Evolutionary conservation across 1,140 invertebrate genomes (phyloP).

Genomic region (Vollenhovia emeryi): DNA sequence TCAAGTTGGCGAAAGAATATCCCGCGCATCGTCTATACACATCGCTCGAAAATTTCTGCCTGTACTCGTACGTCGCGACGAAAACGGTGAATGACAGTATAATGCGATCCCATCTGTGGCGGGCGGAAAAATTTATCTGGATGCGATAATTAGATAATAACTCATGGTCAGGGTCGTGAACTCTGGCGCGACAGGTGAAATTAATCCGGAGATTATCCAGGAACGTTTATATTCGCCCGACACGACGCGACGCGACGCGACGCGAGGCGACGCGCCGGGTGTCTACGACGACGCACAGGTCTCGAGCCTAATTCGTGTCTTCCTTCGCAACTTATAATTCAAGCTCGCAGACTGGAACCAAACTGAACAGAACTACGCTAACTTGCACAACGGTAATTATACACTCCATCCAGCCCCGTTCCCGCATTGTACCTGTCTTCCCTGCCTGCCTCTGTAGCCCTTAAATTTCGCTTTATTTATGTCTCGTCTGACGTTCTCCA

Average conservation of each 20-base stretch:
- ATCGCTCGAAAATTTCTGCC: not conserved
- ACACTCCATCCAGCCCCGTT: slow-evolving; percentile 81
- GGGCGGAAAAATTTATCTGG: slow-evolving; percentile 32
- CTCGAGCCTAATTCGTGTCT: slow-evolving; percentile 84
- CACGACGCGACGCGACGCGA: slow-evolving; percentile 5
- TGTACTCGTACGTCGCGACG: not conserved
- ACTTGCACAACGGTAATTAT: slow-evolving; percentile 85
- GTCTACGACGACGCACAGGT: slow-evolving; percentile 50
- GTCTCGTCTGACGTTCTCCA: slow-evolving; percentile 80
- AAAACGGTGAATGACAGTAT: not conserved
- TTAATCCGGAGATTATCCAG: slow-evolving; percentile 71
- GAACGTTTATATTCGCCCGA: slow-evolving; percentile 51
- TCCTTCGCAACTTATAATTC: slow-evolving; percentile 86
- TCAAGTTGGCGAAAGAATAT: not conserved
- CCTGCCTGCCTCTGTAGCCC: slow-evolving; percentile 76
- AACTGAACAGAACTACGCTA: slow-evolving; percentile 83
- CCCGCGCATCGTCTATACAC: not conserved
- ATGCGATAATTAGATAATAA: slow-evolving; percentile 67
- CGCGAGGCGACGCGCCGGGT: slow-evolving; percentile 48
- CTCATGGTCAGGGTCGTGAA: slow-evolving; percentile 53
- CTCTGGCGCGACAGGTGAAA: slow-evolving; percentile 59
- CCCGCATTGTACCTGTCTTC: slow-evolving; percentile 74
- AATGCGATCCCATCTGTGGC: not conserved
- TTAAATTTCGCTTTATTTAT: slow-evolving; percentile 86
- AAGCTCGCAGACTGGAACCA: slow-evolving; percentile 85